Conservation (phyloP, 2,797 vertebrate species). For the Cygnus olor region DNA sequence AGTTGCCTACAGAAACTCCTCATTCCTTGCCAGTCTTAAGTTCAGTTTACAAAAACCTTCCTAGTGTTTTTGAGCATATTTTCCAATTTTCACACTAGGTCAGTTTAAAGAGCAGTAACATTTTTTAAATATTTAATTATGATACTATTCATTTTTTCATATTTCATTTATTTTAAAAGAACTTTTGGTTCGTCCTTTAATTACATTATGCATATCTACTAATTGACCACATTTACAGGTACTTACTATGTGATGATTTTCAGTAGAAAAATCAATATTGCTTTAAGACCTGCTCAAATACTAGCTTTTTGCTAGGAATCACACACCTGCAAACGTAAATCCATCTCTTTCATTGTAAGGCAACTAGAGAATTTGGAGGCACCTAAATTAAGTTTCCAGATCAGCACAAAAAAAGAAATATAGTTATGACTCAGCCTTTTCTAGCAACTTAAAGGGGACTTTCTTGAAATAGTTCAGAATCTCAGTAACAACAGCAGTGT, state of each 20-base stretch:
- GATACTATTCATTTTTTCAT: neutral
- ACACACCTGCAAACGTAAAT: neutral
- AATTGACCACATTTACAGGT: neutral
- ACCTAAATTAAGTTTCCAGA: neutral
- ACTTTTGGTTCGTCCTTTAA: neutral
- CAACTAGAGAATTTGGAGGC: neutral
- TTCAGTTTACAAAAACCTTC: neutral
- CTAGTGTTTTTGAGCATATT: neutral
- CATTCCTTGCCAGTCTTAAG: neutral
- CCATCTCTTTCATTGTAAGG: neutral
- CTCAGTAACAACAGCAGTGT: neutral
- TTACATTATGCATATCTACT: neutral
- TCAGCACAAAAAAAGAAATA: neutral
- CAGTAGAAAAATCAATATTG: neutral
- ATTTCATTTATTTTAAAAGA: neutral
- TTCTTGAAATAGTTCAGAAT: neutral
- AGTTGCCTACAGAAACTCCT: neutral
- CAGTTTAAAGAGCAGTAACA: neutral
- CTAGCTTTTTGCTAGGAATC: neutral
- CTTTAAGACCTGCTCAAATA: neutral
- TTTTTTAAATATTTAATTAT: neutral
- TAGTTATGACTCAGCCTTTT: neutral
- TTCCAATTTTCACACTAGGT: neutral
- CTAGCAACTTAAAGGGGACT: neutral
- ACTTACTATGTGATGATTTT: neutral